phyloP scores from a whole-genome alignment of 2,113 vertebrate species.

The Cephalopterus ornatus region DNA sequence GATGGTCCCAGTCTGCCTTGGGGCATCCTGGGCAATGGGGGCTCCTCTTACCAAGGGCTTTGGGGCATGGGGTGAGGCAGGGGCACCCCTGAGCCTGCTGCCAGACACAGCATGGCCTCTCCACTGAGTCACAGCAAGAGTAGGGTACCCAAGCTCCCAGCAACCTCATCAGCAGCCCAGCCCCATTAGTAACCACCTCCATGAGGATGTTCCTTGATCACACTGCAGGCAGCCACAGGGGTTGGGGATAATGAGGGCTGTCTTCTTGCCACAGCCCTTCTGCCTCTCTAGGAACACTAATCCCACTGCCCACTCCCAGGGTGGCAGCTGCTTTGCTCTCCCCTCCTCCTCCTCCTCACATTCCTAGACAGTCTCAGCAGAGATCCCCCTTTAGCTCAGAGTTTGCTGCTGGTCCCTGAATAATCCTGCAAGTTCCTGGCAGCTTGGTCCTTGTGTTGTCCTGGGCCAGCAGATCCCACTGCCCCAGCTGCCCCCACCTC shows the following conservation, averaged over 20 bases:
- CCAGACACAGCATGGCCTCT: background rate
- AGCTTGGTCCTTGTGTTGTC: fast-evolving
- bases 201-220: background rate
- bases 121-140: fast-evolving
- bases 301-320: background rate
- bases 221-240: background rate
- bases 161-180: background rate
- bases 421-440: background rate
- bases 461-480: background rate
- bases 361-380: background rate
- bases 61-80: background rate
- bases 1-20: background rate
- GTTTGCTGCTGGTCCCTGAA: background rate
- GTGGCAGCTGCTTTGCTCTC: background rate
- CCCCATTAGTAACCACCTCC: background rate
- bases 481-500: background rate
- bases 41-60: background rate
- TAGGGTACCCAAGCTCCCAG: background rate
- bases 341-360: background rate
- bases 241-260: background rate
- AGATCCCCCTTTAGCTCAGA: background rate
- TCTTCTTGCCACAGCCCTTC: background rate
- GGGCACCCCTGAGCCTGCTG: background rate
- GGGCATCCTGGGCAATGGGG: no score
- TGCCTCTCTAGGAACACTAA: background rate